A percentile compares a stretch with the other conserved stretches of the same genome.
phyloP scores from a whole-genome alignment of 2,113 vertebrate species.

The Hippolais icterina region DNA sequence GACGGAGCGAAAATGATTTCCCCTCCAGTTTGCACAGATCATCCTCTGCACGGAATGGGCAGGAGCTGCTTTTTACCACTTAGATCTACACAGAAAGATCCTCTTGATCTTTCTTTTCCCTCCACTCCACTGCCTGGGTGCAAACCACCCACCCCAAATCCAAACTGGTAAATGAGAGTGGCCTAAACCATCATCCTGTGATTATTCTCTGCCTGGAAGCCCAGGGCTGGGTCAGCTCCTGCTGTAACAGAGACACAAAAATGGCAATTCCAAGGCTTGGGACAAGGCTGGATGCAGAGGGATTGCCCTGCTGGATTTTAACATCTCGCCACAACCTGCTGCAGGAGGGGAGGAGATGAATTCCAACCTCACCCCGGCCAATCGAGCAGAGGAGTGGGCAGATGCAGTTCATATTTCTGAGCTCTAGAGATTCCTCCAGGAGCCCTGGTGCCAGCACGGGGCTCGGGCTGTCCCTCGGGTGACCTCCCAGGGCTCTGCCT shows the following conservation, averaged over 20 bases:
- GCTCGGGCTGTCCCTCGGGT: neutral
- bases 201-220: neutral
- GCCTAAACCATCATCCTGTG: neutral
- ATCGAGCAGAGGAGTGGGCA: neutral
- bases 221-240: accelerated
- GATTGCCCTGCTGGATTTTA: too few species aligned
- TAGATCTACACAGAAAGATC: neutral
- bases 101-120: too few species aligned
- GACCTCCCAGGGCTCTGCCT: neutral
- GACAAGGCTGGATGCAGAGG: neutral
- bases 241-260: neutral
- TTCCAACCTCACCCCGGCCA: neutral
- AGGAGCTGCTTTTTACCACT: neutral
- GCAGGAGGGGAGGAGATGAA: neutral
- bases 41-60: neutral
- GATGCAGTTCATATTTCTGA: neutral
- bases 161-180: neutral
- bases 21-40: neutral
- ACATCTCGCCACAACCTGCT: accelerated
- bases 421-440: neutral
- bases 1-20: neutral
- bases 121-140: neutral
- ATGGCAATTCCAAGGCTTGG: neutral
- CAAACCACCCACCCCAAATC: neutral
- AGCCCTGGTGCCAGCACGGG: neutral